A percentile compares a stretch with the other conserved stretches of the same genome.
phyloP scores from a whole-genome alignment of 2,113 vertebrate species.

The Larimichthys crocea region DNA sequence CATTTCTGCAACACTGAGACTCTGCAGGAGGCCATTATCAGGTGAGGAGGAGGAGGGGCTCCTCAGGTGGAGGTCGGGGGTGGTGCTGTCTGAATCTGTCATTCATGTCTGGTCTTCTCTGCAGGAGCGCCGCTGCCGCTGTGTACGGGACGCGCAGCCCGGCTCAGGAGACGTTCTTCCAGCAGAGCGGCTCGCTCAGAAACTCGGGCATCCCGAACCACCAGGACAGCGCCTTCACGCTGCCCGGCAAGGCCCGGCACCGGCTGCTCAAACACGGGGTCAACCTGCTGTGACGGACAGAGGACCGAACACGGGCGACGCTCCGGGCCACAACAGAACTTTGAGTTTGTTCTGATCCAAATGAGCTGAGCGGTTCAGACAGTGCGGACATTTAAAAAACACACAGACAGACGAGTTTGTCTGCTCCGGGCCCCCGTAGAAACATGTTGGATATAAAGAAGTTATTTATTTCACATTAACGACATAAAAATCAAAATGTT shows the following conservation, averaged over 20 bases:
- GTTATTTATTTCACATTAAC: no score
- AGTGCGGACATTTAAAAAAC: no score
- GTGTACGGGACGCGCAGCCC: conserved; percentile 88
- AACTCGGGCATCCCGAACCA: conserved; percentile 93
- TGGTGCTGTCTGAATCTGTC: conserved; percentile 21
- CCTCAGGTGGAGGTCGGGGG: not conserved
- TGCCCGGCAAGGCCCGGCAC: conserved; percentile 90
- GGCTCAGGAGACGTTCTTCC: conserved; percentile 93
- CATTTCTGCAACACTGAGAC: conserved; percentile 87
- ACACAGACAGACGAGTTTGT: no score
- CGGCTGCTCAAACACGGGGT: conserved; percentile 94
- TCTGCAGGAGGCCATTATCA: conserved; percentile 90
- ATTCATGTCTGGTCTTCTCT: conserved; percentile 8
- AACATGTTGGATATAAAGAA: no score
- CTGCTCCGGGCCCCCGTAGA: no score
- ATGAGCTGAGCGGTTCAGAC: no score
- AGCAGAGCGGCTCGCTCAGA: conserved; percentile 85
- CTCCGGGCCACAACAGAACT: no score
- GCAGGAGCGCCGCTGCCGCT: conserved; percentile 87
- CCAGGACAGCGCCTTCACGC: conserved; percentile 89
- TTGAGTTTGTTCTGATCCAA: no score
- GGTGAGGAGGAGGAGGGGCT: conserved; percentile 82
- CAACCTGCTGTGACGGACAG: conserved; percentile 88
- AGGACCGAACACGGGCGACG: no score
- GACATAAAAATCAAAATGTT: no score